Evolutionary conservation across 1,140 invertebrate genomes (phyloP).

Genomic region (Zaprionus inermis): DNA sequence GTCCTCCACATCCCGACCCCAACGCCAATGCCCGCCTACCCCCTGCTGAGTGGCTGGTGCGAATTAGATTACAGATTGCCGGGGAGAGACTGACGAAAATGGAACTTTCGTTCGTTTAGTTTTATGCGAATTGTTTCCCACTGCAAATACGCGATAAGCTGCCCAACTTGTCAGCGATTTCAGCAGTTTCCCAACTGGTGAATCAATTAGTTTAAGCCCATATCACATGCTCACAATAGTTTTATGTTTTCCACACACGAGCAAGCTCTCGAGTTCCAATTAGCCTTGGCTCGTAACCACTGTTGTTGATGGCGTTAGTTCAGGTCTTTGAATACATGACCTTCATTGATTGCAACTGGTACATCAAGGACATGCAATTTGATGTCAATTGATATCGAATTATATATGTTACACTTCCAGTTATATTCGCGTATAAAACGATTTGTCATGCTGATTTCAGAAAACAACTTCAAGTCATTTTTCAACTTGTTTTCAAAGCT

Average conservation of each 20-base stretch:
- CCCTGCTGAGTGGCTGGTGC: slow-evolving; percentile 52
- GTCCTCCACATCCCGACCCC: background rate
- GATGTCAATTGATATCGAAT: background rate
- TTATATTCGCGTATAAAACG: background rate
- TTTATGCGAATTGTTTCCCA: slow-evolving; percentile 44
- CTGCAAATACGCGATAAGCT: slow-evolving; percentile 66
- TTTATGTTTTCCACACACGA: background rate
- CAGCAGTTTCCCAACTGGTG: slow-evolving; percentile 11
- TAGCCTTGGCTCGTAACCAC: background rate
- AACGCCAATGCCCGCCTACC: background rate
- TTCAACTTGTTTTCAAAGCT: background rate
- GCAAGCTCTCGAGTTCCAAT: background rate
- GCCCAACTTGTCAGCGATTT: slow-evolving; percentile 17
- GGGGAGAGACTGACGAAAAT: slow-evolving; percentile 29
- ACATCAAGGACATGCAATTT: background rate
- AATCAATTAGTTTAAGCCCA: slow-evolving; percentile 11
- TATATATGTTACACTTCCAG: background rate
- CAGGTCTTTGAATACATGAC: background rate
- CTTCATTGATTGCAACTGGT: background rate
- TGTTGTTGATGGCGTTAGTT: background rate
- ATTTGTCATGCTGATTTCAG: background rate
- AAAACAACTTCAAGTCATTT: background rate
- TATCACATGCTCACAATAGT: background rate
- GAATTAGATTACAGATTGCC: slow-evolving; percentile 66
- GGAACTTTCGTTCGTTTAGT: slow-evolving; percentile 44